phyloP scores from a whole-genome alignment of 37 sponge, comb jelly and placozoan genomes.

The Amphimedon queenslandica region DNA sequence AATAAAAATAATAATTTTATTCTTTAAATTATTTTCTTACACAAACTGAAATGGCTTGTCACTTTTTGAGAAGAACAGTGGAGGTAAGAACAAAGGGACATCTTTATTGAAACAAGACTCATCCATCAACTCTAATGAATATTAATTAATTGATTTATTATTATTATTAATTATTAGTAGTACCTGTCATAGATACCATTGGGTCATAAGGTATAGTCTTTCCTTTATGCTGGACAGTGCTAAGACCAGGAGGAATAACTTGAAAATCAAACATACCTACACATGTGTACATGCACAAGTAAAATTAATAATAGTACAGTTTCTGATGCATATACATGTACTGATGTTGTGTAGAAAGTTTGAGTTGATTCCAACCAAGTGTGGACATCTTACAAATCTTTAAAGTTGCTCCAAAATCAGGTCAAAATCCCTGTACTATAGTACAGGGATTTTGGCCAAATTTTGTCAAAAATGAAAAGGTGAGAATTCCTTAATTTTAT shows the following conservation, averaged over 20 bases:
- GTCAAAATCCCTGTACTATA: no score
- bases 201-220: conserved; percentile 19
- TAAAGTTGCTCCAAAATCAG: no score
- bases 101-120: conserved; percentile 2
- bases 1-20: neutral
- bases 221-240: neutral
- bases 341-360: no score
- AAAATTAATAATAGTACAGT: neutral
- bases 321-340: neutral
- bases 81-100: conserved; percentile 63
- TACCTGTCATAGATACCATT: conserved; percentile 35
- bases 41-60: conserved; percentile 37
- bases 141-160: no score
- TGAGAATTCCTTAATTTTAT: no score
- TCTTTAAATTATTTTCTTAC: conserved; percentile 29
- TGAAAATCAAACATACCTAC: conserved; percentile 69
- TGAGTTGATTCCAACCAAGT: no score
- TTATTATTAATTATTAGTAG: neutral
- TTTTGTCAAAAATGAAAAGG: no score
- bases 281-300: neutral
- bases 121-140: conserved; percentile 40
- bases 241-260: conserved; percentile 62
- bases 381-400: no score
- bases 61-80: conserved; percentile 35
- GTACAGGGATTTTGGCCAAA: no score